A percentile compares a stretch with the other conserved stretches of the same genome.
Evolutionary conservation across 1,140 invertebrate genomes (phyloP).

Genomic region (Agrilus planipennis): DNA sequence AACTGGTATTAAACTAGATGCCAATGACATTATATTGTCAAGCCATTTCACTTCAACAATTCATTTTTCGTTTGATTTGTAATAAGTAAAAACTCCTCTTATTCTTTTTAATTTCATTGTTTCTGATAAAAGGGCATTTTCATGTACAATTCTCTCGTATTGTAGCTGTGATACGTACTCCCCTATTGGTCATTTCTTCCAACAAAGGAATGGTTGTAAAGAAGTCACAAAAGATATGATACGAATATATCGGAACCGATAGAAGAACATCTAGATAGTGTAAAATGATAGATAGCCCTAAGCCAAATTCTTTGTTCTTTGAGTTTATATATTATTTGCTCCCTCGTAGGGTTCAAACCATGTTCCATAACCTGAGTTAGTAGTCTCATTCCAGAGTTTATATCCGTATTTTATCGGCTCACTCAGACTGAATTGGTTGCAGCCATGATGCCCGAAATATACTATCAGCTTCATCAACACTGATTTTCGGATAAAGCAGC

Average conservation of each 20-base stretch:
- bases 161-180: background rate
- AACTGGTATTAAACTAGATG: no score
- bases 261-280: background rate
- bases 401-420: background rate
- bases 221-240: background rate
- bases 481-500: slow-evolving; percentile 12
- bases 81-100: background rate
- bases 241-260: background rate
- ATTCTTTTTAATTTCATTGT: background rate
- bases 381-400: background rate
- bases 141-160: background rate
- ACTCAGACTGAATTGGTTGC: slow-evolving; percentile 1
- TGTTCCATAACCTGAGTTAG: background rate
- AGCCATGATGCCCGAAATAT: slow-evolving; percentile 22
- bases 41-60: no score
- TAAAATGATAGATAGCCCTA: background rate
- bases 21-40: no score
- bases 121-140: background rate
- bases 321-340: background rate
- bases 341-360: slow-evolving; percentile 3
- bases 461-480: slow-evolving; percentile 24
- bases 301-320: slow-evolving; percentile 2
- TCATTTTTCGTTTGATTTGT: no score
- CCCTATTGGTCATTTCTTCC: background rate
- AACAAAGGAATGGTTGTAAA: background rate